Evolutionary conservation across 2,113 vertebrate genomes (phyloP).

Genomic region (Panthera tigris): DNA sequence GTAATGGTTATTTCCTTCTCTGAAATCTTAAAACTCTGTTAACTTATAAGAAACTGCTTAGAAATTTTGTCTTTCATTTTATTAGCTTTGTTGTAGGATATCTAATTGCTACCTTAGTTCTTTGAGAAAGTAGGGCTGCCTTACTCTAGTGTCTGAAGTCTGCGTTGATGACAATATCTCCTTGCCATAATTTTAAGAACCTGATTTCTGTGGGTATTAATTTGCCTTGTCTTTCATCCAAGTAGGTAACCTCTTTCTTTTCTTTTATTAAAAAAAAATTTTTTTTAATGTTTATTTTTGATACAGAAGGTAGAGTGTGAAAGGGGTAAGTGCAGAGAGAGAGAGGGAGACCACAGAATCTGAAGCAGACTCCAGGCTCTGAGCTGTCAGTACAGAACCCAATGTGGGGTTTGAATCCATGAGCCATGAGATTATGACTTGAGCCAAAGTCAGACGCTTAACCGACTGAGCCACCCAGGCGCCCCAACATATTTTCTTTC

Average conservation of each 20-base stretch:
- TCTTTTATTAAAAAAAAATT: background rate
- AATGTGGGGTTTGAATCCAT: too few relatives aligned
- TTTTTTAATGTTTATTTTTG: too few relatives aligned
- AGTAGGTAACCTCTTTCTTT: background rate
- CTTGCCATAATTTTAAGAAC: slow-evolving; percentile 22
- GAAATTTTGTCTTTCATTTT: background rate
- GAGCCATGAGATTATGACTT: too few relatives aligned
- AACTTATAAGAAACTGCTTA: background rate
- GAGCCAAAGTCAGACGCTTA: too few relatives aligned
- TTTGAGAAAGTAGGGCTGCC: background rate
- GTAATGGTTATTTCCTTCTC: background rate
- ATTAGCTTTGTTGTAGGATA: background rate
- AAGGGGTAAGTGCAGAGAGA: too few relatives aligned
- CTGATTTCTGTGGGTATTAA: background rate
- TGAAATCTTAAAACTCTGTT: slow-evolving; percentile 20
- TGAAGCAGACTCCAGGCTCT: too few relatives aligned
- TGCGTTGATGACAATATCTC: background rate
- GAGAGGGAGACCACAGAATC: too few relatives aligned
- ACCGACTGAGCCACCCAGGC: too few relatives aligned
- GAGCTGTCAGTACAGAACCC: too few relatives aligned
- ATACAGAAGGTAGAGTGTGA: too few relatives aligned
- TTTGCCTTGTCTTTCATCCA: background rate
- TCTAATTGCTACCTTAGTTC: background rate
- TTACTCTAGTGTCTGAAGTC: background rate
- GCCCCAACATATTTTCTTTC: background rate